These are phyloP conservation scores for Formica selysi DNA, from an alignment of 1,140 invertebrate genomes.

Conservation along the genomic window DNA sequence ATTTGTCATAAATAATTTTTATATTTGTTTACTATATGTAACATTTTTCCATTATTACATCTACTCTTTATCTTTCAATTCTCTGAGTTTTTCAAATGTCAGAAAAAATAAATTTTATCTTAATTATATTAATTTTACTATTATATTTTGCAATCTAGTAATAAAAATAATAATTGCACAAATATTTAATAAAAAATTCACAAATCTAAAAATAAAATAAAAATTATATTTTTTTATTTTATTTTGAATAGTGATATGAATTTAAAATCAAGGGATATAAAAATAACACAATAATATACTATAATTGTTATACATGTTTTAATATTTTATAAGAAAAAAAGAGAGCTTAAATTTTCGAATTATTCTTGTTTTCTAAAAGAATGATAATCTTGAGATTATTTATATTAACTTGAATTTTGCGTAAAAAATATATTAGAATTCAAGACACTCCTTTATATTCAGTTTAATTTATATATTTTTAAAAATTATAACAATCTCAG, in stretches of 20 bases:
- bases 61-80: neutral
- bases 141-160: neutral
- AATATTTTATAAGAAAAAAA: neutral
- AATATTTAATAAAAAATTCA: neutral
- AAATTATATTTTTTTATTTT: neutral
- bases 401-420: neutral
- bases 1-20: conserved; percentile 1
- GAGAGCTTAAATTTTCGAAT: neutral
- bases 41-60: neutral
- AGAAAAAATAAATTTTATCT: neutral
- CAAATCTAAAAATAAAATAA: neutral
- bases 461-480: neutral
- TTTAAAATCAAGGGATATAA: neutral
- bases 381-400: conserved; percentile 2
- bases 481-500: neutral
- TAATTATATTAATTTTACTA: neutral
- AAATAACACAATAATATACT: neutral
- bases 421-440: neutral
- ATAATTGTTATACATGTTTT: neutral
- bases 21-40: neutral
- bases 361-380: neutral
- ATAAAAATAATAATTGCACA: neutral
- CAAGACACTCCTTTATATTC: neutral
- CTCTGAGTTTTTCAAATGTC: neutral
- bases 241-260: neutral